Conservation (phyloP, 2,797 vertebrate genomes). For the Myotis planiceps region DNA sequence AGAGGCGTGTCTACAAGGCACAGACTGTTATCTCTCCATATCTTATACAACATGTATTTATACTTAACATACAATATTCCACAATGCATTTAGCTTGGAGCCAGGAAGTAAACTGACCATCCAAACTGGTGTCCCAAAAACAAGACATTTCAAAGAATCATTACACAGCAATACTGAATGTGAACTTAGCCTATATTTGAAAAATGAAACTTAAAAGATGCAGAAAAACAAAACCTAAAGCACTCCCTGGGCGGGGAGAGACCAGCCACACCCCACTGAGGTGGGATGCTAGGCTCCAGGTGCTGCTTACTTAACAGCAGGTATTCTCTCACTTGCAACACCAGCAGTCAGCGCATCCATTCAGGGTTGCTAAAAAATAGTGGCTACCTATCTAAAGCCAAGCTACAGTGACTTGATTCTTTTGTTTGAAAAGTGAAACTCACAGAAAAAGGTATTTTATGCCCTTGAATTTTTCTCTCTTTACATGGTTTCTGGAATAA, state of each 20-base stretch:
- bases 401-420: neutral
- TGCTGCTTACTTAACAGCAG: neutral
- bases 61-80: neutral
- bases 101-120: neutral
- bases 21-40: neutral
- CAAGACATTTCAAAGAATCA: neutral
- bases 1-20: neutral
- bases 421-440: neutral
- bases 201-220: conserved; percentile 4
- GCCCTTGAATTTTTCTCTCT: neutral
- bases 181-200: neutral
- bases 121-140: neutral
- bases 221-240: neutral
- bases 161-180: neutral
- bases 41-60: neutral
- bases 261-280: neutral
- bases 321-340: neutral
- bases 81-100: neutral
- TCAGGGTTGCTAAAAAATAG: neutral
- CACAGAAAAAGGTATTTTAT: neutral
- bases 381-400: neutral
- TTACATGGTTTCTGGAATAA: neutral
- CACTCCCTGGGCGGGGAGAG: fast-evolving
- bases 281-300: neutral
- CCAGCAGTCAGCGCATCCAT: fast-evolving